phyloP scores from a whole-genome alignment of 1,140 invertebrate genomes.

The Hyles euphorbiae region DNA sequence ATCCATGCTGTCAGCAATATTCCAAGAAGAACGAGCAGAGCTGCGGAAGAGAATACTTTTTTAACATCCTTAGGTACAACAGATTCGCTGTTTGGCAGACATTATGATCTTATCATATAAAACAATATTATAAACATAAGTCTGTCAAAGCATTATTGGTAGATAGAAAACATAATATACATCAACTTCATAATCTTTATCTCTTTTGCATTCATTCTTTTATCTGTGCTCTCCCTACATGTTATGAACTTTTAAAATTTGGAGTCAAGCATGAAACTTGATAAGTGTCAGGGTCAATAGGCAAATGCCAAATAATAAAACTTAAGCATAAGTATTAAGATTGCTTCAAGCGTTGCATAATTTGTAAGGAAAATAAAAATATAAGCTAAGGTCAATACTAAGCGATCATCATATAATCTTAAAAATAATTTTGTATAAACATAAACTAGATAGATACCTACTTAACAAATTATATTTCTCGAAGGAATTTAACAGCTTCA shows the following conservation, averaged over 20 bases:
- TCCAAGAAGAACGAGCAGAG: conserved; percentile 57
- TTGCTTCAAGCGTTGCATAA: conserved; percentile 1
- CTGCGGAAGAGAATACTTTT: conserved; percentile 31
- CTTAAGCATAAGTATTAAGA: conserved; percentile 7
- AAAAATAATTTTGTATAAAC: too few relatives aligned
- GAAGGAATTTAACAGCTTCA: conserved; percentile 1
- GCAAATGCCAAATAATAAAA: conserved; percentile 7
- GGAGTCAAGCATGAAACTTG: conserved; percentile 4
- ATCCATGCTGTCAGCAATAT: conserved; percentile 48
- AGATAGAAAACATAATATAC: too few relatives aligned
- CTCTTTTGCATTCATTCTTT: too few relatives aligned
- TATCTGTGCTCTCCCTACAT: too few relatives aligned
- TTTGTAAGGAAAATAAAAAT: neutral
- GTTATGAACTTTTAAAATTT: neutral
- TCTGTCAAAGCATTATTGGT: neutral
- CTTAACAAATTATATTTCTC: neutral
- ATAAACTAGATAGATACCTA: too few relatives aligned
- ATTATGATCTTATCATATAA: too few relatives aligned
- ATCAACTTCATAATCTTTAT: too few relatives aligned
- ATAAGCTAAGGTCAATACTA: neutral
- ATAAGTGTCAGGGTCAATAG: conserved; percentile 11
- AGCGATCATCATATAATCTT: conserved; percentile 1
- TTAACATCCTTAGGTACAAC: too few relatives aligned
- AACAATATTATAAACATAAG: neutral
- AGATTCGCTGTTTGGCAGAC: too few relatives aligned